Base-by-base conservation (phyloP, 1,140 invertebrate species). In the Lepidurus couesii region DNA sequence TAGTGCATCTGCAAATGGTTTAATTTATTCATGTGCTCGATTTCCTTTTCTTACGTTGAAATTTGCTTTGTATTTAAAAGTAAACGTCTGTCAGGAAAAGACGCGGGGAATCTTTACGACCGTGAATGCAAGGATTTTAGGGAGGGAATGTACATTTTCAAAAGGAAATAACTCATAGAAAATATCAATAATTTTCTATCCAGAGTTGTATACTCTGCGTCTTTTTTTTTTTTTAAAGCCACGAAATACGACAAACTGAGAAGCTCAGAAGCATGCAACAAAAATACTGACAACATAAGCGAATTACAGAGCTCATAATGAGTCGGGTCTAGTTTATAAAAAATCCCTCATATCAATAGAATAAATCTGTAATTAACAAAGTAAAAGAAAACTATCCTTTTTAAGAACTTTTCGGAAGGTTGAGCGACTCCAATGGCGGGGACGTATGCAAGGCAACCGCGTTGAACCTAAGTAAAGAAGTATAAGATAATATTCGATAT, bases 381-480 rank as follows among this genome's bases (percentile, higher is more conserved):
- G 45, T n/a, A 13, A 13, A 1, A 65, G 53, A 13, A 65, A 21
- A 65, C 13, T 0, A 65, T 21, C 21, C n/a, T n/a, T 21, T 34
- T 65, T 21, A 65, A 65, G 9, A 65, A 16, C 13, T 65, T 16
- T 65, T 65, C 9, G 53, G 53, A 65, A 65, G 53, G 21, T 65
- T 65, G 16, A 65, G 53, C 13, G 53, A 13, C 16, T 65, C 53
- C 53, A 65, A 10, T 7, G 76, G 76, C 11, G 76, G 76, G 16
- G 76, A 45, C 8, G 76, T 77, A 8, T n/a, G 24, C 44, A 77
- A 16, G 44, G 76, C 45, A n/a, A 77, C 76, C 11, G 21, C 13
- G 26, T 77, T 45, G 11, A 45, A 24, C 16, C 76, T 77, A 65
- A 7, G 34, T 34, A 34, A 34, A 34, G 34, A 34, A 34, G 34